phyloP scores from a whole-genome alignment of 1,140 invertebrate species.

The Grapholita molesta region DNA sequence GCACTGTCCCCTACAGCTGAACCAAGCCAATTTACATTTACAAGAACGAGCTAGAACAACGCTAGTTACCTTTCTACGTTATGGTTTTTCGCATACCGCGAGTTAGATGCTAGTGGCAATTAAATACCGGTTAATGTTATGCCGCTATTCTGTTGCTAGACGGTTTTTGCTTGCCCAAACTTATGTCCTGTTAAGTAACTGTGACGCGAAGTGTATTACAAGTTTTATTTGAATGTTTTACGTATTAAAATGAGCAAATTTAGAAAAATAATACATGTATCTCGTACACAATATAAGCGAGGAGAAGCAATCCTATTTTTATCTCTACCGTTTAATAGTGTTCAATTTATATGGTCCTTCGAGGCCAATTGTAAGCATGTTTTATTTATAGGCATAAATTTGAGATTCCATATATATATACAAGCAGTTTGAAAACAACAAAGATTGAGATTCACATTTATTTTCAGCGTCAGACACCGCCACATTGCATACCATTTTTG shows the following conservation, averaged over 20 bases:
- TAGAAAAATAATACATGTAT: neutral
- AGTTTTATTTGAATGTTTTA: neutral
- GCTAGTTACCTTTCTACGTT: slow-evolving; percentile 30
- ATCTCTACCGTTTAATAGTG: neutral
- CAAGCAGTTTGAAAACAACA: neutral
- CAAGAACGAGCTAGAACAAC: slow-evolving; percentile 33
- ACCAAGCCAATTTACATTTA: slow-evolving; percentile 39
- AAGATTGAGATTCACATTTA: neutral
- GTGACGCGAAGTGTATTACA: neutral
- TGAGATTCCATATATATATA: neutral
- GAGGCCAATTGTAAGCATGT: slow-evolving; percentile 13
- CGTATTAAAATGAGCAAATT: neutral
- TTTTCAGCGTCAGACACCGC: neutral
- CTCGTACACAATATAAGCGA: neutral
- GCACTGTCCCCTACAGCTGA: neutral
- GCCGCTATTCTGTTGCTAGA: slow-evolving; percentile 53
- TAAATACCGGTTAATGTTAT: slow-evolving; percentile 56
- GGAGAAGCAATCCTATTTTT: neutral
- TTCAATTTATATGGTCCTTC: neutral
- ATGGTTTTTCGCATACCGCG: slow-evolving; percentile 29
- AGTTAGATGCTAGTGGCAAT: slow-evolving; percentile 33
- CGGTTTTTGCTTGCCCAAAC: slow-evolving; percentile 29
- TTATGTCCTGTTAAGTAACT: slow-evolving; percentile 38
- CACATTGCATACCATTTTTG: neutral
- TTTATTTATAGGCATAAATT: slow-evolving; percentile 20